These are phyloP conservation scores for Acanthococcus lagerstroemiae DNA, from an alignment of 2,888 invertebrate genomes.

Conservation along the genomic window DNA sequence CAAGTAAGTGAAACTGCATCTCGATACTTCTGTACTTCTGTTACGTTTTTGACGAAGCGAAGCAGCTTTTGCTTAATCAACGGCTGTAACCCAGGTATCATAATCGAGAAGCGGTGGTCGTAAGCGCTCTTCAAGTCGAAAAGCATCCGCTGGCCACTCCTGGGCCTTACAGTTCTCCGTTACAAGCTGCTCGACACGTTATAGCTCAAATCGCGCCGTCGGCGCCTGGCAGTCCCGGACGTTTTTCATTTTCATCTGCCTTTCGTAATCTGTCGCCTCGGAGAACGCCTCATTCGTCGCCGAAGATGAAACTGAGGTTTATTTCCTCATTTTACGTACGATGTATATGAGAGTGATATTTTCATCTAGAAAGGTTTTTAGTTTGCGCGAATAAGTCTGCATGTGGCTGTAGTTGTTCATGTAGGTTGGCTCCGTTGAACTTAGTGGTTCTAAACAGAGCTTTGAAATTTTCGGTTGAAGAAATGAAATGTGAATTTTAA, in stretches of 20 bases:
- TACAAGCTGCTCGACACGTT: slow-evolving; percentile 32
- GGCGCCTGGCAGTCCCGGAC: slow-evolving; percentile 35
- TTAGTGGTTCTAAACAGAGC: too few relatives aligned
- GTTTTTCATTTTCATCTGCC: slow-evolving; percentile 42
- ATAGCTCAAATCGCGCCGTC: slow-evolving; percentile 33
- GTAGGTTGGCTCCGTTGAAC: too few relatives aligned
- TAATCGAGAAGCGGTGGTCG: slow-evolving; percentile 82
- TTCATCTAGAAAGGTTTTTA: not conserved
- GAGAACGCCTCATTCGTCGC: slow-evolving; percentile 60
- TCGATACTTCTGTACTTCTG: not conserved
- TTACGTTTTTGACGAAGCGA: not conserved
- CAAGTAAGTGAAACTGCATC: slow-evolving; percentile 57
- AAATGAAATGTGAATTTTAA: too few relatives aligned
- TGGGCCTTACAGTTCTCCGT: slow-evolving; percentile 38
- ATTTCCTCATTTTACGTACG: slow-evolving; percentile 35
- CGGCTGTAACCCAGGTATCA: slow-evolving; percentile 59
- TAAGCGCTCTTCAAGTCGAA: slow-evolving; percentile 86
- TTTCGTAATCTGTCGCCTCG: slow-evolving; percentile 33
- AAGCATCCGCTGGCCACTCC: slow-evolving; percentile 45
- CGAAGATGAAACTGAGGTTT: slow-evolving; percentile 87
- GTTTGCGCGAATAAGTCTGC: not conserved
- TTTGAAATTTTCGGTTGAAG: too few relatives aligned
- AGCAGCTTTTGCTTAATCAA: not conserved
- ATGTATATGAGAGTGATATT: not conserved
- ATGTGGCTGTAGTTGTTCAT: slow-evolving; percentile 6